Evolutionary conservation across 2,888 invertebrate genomes (phyloP), one percentile per base, ranked within the genome.

Genomic region (Troides helena): DNA sequence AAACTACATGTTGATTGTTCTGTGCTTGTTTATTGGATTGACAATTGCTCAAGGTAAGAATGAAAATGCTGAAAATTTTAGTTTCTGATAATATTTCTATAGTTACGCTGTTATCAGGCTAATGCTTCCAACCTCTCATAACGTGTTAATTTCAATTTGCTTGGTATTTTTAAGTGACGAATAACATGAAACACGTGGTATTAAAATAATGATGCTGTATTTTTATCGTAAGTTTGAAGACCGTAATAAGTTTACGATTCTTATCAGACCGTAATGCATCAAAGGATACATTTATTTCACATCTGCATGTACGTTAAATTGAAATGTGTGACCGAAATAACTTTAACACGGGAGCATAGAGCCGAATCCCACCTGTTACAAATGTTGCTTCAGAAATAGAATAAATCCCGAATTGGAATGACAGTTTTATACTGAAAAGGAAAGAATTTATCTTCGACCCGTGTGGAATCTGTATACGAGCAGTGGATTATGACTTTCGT

Each of bases 41-140:
- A 86, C 82, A 71, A 78, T 75, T 72, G 80, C 86, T 76, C 89
- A 91, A 89, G 91, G 91, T 92, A 76, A 85, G 89, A 56, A 59
- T 36, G 23, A n/a, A 14, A 58, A n/a, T 58, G n/a, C 57, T 59
- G 62, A 23, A n/a, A 36, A 75, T 77, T 71, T 69, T 69, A 70
- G 53, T 53, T 12, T 50, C 50, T 17, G 50, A n/a, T 7, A n/a
- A 53, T 53, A 18, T 53, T n/a, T n/a, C n/a, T n/a, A 7, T n/a
- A n/a, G 7, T 53, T 53, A 1, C 5, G 4, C 1, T n/a, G n/a
- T 8, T 53, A 53, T 53, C 18, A 7, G 53, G n/a, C 18, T 5
- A 53, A 53, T n/a, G 53, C n/a, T 53, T 53, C 6, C 18, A 53
- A n/a, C 18, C n/a, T 12, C n/a, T 53, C n/a, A 53, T 53, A n/a